These are phyloP conservation scores for Sebastes jordani DNA, from an alignment of 2,797 vertebrate genomes.

Conservation along the genomic window DNA sequence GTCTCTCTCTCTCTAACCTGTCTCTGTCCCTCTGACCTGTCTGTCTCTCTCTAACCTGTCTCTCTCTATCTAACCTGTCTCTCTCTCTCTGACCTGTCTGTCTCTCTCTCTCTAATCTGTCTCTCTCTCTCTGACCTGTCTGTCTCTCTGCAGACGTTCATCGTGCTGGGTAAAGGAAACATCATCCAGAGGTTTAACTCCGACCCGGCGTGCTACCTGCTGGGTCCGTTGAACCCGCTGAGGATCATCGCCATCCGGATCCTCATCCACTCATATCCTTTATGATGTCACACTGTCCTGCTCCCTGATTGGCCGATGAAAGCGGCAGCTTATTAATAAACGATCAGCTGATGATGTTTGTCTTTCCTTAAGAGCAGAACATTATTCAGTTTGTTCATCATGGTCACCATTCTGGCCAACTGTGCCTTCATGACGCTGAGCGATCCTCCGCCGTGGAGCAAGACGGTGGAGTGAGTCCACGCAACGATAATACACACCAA, in stretches of 20 bases:
- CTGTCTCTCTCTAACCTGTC: no score
- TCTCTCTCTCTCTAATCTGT: neutral
- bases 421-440: conserved; percentile 95
- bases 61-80: no score
- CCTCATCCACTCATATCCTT: conserved; percentile 98
- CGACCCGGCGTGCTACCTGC: conserved; percentile 88
- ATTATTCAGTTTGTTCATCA: conserved; percentile 97
- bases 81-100: no score
- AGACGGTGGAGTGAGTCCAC: conserved; percentile 90
- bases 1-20: no score
- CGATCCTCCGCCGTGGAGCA: conserved; percentile 91
- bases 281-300: neutral
- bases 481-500: neutral
- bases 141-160: conserved; percentile 88
- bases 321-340: neutral
- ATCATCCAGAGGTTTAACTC: conserved; percentile 92
- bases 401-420: conserved; percentile 95
- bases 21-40: no score
- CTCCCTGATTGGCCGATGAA: neutral
- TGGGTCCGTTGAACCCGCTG: conserved; percentile 87
- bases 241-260: conserved; percentile 87
- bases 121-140: no score
- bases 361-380: conserved; percentile 83
- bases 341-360: neutral
- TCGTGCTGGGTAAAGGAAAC: conserved; percentile 92